Base-by-base conservation (phyloP, 1,140 invertebrate genomes). In the Zaprionus davidi region DNA sequence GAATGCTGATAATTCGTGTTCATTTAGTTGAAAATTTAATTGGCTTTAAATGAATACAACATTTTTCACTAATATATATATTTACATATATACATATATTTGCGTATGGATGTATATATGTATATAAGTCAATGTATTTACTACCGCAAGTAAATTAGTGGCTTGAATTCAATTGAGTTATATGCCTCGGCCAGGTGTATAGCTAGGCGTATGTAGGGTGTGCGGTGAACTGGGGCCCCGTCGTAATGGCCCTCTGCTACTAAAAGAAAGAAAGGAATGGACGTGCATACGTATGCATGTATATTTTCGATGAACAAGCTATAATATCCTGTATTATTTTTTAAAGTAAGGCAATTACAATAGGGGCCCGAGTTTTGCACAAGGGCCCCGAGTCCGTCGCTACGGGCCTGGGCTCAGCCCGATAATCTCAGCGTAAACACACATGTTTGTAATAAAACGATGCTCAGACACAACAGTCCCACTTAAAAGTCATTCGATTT, bases 401-500 rank as follows among this genome's bases (percentile, higher is more conserved):
- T 34, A 34, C 31, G 31, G 31, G 9, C 31, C 31, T 34, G 31
- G 2, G 9, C 31, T 56, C 36, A 28, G 46, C 28, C 22, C 11
- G 46, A 20, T 56, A 64, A 57, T 65, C 69, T 66, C 26, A 12
- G 4, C 31, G 22, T 49, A 26, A 34, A 34, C 17, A 55, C 49
- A 36, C 49, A 36, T 64, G 28, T 53, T 26, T 53, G 49, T 28
- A 46, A 72, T 41, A 62, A 63, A 66, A 60, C 11, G 11, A 11
- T 20, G 46, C 11, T 51, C 46, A 22, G 46, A 24, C 46, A 67
- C 34, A 74, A 65, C 63, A 44, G 26, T 12, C 15, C 11, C 71
- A 59, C 51, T 67, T 76, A 44, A 44, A 49, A 49, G 65, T 70
- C 72, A 73, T 82, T 82, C 73, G 76, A 82, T 87, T 79, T 79